Conservation (phyloP, 2,113 vertebrate genomes). For the Ctenodactylus gundi region DNA sequence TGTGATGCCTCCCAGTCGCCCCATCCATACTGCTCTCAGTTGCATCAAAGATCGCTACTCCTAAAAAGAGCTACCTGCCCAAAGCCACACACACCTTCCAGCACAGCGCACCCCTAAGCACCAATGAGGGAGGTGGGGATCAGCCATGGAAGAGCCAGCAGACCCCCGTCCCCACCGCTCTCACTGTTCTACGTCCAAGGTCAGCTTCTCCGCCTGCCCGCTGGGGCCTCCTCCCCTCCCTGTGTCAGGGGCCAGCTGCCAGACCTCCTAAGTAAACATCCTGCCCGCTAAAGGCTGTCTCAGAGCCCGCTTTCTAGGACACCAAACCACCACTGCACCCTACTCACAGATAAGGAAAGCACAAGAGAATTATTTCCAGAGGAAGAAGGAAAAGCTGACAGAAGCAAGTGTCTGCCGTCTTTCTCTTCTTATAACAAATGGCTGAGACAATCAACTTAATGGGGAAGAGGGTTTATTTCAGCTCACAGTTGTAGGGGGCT, state of each 20-base stretch:
- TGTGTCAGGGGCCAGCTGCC: not conserved
- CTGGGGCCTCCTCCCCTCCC: not conserved
- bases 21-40: too few relatives aligned
- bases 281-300: accelerated
- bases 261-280: not conserved
- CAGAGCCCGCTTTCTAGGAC: not conserved
- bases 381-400: not conserved
- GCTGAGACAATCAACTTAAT: not conserved
- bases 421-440: not conserved
- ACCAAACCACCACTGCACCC: not conserved
- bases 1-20: not conserved
- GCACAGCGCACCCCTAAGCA: not conserved
- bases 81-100: accelerated
- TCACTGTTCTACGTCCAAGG: not conserved
- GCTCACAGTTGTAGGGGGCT: not conserved
- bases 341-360: not conserved
- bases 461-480: not conserved
- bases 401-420: not conserved
- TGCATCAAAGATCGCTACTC: not conserved
- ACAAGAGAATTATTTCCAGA: not conserved
- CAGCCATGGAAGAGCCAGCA: not conserved
- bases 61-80: not conserved
- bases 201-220: not conserved
- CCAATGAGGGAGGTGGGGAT: not conserved
- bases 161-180: too few relatives aligned